Evolutionary conservation across 2,888 invertebrate species (phyloP).

Genomic region (Lycocerus yunnanus): DNA sequence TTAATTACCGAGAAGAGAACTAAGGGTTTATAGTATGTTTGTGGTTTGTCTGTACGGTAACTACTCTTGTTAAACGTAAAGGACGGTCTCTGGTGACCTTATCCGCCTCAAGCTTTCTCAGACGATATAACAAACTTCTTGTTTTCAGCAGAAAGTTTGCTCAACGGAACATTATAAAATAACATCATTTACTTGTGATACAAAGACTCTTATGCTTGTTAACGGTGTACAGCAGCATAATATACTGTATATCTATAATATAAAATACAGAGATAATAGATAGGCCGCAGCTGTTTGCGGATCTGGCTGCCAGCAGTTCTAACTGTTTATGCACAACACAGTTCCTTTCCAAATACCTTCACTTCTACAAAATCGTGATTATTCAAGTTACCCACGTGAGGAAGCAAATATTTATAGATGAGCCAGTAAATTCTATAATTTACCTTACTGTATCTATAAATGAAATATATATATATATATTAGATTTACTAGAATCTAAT

Average conservation of each 20-base stretch:
- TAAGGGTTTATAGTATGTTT: slow-evolving; percentile 20
- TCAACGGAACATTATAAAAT: background rate
- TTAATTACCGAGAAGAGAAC: slow-evolving; percentile 42
- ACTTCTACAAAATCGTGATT: slow-evolving; percentile 15
- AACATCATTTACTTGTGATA: background rate
- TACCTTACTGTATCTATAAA: background rate
- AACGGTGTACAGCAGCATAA: slow-evolving; percentile 9
- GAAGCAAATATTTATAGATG: slow-evolving; percentile 27
- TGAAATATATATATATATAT: slow-evolving; percentile 4
- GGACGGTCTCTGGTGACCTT: slow-evolving; percentile 11
- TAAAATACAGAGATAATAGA: slow-evolving; percentile 36
- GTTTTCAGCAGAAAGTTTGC: background rate
- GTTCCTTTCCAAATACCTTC: slow-evolving; percentile 23
- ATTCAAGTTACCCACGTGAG: slow-evolving; percentile 30
- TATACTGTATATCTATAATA: slow-evolving; percentile 34
- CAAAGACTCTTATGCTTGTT: background rate
- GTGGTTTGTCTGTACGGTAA: slow-evolving; percentile 17
- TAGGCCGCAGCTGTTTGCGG: slow-evolving; percentile 32
- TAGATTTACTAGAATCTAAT: slow-evolving; percentile 12
- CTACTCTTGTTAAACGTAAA: slow-evolving; percentile 15
- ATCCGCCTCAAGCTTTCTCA: slow-evolving; percentile 7
- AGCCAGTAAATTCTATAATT: background rate
- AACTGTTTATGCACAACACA: slow-evolving; percentile 30
- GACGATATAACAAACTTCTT: slow-evolving; percentile 2
- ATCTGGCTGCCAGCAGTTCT: slow-evolving; percentile 16